A percentile compares a stretch with the other conserved stretches of the same genome.
These are phyloP conservation scores for Chinchilla lanigera DNA, from an alignment of 2,113 vertebrate genomes.

Conservation along the genomic window DNA sequence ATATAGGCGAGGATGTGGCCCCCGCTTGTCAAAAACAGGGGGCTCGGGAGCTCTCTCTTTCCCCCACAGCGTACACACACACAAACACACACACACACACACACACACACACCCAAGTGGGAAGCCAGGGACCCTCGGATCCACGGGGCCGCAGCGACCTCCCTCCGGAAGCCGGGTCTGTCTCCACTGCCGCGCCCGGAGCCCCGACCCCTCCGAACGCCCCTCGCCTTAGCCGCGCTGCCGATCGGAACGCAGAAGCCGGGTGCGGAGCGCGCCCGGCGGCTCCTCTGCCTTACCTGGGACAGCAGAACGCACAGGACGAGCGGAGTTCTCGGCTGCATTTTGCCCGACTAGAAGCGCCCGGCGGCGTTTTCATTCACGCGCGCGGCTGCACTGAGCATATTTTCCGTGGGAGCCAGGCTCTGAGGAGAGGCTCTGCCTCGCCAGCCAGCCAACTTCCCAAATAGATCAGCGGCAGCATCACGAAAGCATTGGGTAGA, in stretches of 20 bases:
- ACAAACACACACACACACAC: conserved; percentile 13
- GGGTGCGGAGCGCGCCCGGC: conserved; percentile 51
- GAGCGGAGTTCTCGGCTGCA: conserved; percentile 94
- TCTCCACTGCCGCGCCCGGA: conserved; percentile 41
- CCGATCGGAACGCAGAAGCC: conserved; percentile 52
- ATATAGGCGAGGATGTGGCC: conserved; percentile 81
- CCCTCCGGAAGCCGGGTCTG: background rate
- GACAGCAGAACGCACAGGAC: conserved; percentile 92
- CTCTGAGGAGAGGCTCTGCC: conserved; percentile 93
- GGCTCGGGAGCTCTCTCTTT: background rate
- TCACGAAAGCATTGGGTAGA: conserved; percentile 95
- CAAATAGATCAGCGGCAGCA: conserved; percentile 98
- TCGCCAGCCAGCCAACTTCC: conserved; percentile 96
- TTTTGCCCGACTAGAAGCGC: conserved; percentile 92
- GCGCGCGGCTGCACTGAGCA: conserved; percentile 95
- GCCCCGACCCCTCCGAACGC: conserved; percentile 69
- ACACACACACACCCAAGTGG: background rate
- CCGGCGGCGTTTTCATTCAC: conserved; percentile 93
- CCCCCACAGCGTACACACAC: background rate
- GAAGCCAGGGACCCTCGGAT: background rate
- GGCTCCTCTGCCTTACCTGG: conserved; percentile 92
- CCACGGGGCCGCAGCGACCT: background rate
- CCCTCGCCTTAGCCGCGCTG: background rate
- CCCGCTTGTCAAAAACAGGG: conserved; percentile 62
- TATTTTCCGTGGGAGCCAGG: conserved; percentile 97